Evolutionary conservation across 2,113 vertebrate species (phyloP), one percentile per base, ranked within the genome.

Genomic region (Otocyon megalotis): DNA sequence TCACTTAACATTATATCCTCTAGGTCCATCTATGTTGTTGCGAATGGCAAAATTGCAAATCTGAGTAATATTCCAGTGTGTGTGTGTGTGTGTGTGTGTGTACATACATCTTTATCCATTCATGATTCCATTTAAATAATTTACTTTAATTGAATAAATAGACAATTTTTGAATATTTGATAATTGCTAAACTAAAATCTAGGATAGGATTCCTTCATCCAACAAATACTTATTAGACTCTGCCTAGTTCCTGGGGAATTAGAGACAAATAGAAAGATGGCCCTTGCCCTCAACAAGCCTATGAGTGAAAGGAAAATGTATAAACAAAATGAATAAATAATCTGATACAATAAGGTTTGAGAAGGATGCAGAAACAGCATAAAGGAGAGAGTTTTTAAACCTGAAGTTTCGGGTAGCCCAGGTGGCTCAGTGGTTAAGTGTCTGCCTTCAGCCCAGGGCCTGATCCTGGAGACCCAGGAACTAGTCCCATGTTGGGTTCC

Each of bases 111-210:
- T 28, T 77, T 50, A 77, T 50, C 26, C 43, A 50, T 30, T 77
- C 74, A 50, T 50, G 43, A 50, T 15, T 24, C 14, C 43, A 69
- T 16, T 50, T 77, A 77, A 50, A 50, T 77, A 91, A 54, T 62
- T 37, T 94, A 89, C 65, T 67, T 82, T 32, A 77, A 15, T 26
- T 30, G n/a, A 97, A 91, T 65, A 94, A 50, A 54, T 4, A 72
- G 28, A 79, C 35, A 90, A 80, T 0, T 28, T 37, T 60, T 76
- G 30, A 91, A 79, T 43, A 88, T 20, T 53, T 19, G 87, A 30
- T 92, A 88, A 86, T 63, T 93, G 30, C 53, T 83, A 89, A 95
- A 12, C 56, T 87, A 90, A 90, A 88, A 74, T 88, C 16, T 80
- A 93, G 43, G 10, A 74, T 72, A 92, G 28, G 9, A 74, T 67